Evolutionary conservation across 2,888 invertebrate genomes (phyloP).

Genomic region (Leucania comma): DNA sequence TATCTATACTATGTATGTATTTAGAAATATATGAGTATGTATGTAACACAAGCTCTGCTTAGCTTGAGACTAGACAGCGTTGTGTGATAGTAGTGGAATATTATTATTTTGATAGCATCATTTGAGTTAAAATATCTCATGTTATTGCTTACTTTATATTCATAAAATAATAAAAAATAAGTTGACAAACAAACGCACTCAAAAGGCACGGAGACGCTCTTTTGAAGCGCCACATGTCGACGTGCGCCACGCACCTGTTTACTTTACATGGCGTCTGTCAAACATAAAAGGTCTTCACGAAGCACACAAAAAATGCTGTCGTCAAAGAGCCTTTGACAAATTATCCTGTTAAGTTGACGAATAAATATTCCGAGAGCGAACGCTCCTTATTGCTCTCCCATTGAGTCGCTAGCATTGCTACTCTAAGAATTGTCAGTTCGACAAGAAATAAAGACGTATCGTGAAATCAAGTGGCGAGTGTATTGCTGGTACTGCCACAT

Average conservation of each 20-base stretch:
- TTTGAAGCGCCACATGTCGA: constrained; percentile 72
- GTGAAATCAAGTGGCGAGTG: constrained; percentile 60
- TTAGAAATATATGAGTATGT: no score
- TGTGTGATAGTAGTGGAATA: no score
- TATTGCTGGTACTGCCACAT: constrained; percentile 57
- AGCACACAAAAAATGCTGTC: constrained; percentile 78
- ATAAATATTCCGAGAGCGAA: constrained; percentile 69
- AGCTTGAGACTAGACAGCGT: no score
- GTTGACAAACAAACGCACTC: constrained; percentile 58
- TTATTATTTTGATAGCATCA: constrained; percentile 6
- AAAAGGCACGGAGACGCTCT: constrained; percentile 56
- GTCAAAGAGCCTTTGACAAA: constrained; percentile 87
- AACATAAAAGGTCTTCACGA: constrained; percentile 77
- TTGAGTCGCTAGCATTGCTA: constrained; percentile 49
- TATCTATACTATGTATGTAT: no score
- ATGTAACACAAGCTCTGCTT: no score
- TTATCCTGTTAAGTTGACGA: constrained; percentile 83
- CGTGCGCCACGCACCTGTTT: constrained; percentile 76
- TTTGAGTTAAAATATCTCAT: constrained; percentile 3
- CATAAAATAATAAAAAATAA: constrained; percentile 54
- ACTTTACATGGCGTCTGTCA: constrained; percentile 82
- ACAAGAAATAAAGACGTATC: constrained; percentile 65
- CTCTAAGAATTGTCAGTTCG: constrained; percentile 63
- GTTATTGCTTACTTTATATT: constrained; percentile 28
- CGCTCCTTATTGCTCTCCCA: constrained; percentile 40